A percentile compares a stretch with the other conserved stretches of the same genome.
phyloP scores from a whole-genome alignment of 2,888 invertebrate species.

The Oligia latruncula region DNA sequence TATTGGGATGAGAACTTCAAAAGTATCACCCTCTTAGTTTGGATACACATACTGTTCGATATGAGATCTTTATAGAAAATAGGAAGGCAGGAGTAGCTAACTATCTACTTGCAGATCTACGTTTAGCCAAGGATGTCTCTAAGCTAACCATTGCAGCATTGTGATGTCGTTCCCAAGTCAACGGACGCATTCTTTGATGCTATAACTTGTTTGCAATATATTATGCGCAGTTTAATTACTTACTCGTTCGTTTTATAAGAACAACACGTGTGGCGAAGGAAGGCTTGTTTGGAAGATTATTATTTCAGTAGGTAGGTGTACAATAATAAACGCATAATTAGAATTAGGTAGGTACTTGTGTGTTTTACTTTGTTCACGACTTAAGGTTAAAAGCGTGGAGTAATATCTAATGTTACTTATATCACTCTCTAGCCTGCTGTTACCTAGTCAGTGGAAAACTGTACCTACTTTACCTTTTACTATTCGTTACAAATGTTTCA shows the following conservation, averaged over 20 bases:
- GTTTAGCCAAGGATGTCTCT: slow-evolving; percentile 7
- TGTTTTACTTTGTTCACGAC: slow-evolving; percentile 28
- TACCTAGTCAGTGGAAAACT: slow-evolving; percentile 11
- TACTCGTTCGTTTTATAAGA: slow-evolving; percentile 51
- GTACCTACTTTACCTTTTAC: slow-evolving; percentile 11
- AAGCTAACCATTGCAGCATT: slow-evolving; percentile 32
- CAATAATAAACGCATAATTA: slow-evolving; percentile 44
- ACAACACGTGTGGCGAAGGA: slow-evolving; percentile 48
- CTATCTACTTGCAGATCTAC: not conserved
- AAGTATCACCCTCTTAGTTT: slow-evolving; percentile 21
- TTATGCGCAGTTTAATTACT: slow-evolving; percentile 57
- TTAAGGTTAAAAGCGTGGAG: slow-evolving; percentile 15
- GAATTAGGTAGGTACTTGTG: slow-evolving; percentile 8
- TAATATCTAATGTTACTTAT: slow-evolving; percentile 20
- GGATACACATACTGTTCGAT: slow-evolving; percentile 12
- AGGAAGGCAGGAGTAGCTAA: not conserved
- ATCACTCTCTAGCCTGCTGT: not conserved
- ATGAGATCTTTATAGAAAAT: not conserved
- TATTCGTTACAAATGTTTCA: slow-evolving; percentile 19
- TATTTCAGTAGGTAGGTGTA: slow-evolving; percentile 31
- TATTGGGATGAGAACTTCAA: slow-evolving; percentile 43
- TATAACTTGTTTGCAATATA: slow-evolving; percentile 49
- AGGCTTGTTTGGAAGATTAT: slow-evolving; percentile 42
- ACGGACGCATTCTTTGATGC: slow-evolving; percentile 48
- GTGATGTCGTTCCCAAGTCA: slow-evolving; percentile 48